A percentile compares a stretch with the other conserved stretches of the same genome.
Evolutionary conservation across 2,113 vertebrate species (phyloP).

Genomic region (Melanotaenia duboulayi): DNA sequence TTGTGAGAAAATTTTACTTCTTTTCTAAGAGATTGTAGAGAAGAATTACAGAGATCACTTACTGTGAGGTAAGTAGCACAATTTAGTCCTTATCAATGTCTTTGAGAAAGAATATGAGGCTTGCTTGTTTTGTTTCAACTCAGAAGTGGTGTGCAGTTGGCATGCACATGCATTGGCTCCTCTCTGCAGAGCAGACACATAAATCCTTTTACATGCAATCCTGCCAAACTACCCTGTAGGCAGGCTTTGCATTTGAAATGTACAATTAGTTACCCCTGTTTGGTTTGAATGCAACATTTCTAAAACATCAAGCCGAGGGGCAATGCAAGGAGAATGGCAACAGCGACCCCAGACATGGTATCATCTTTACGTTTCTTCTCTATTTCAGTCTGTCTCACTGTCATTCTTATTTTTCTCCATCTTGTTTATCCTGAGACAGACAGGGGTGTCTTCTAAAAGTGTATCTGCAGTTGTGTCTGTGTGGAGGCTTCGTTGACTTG

Average conservation of each 20-base stretch:
- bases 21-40: not conserved
- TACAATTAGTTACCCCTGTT: constrained; percentile 82
- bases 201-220: constrained; percentile 78
- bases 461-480: constrained; percentile 33
- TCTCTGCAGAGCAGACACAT: constrained; percentile 66
- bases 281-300: constrained; percentile 73
- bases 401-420: constrained; percentile 9
- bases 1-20: not conserved
- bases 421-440: constrained; percentile 34
- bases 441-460: constrained; percentile 15
- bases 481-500: constrained; percentile 26
- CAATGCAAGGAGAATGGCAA: constrained; percentile 37
- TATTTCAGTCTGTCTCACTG: constrained; percentile 5
- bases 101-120: constrained; percentile 38
- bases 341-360: constrained; percentile 38
- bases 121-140: constrained; percentile 47
- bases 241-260: constrained; percentile 82
- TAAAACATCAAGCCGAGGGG: constrained; percentile 69
- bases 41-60: constrained; percentile 18
- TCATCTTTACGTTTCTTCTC: constrained; percentile 32
- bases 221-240: constrained; percentile 76
- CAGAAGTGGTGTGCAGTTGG: constrained; percentile 63
- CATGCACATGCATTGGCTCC: constrained; percentile 65
- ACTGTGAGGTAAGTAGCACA: constrained; percentile 16
- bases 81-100: constrained; percentile 48